A percentile compares a stretch with the other conserved stretches of the same genome.
phyloP scores from a whole-genome alignment of 2,113 vertebrate genomes.

The Psittacula cyanocephala region DNA sequence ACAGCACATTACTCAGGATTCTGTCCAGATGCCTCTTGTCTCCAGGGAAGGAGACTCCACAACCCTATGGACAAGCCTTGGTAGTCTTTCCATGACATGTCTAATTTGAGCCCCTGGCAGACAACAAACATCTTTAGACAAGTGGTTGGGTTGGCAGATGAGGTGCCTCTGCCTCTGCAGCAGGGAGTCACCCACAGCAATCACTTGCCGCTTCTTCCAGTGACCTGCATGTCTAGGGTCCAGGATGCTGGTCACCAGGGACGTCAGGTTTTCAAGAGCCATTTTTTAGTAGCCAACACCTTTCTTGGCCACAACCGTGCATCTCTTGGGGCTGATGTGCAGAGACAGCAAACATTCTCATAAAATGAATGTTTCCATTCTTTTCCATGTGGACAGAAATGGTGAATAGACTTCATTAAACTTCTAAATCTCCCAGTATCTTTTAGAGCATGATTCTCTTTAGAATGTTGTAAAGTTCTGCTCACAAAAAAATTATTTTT shows the following conservation, averaged over 20 bases:
- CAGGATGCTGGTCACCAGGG: neutral
- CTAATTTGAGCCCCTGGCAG: neutral
- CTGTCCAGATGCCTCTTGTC: neutral
- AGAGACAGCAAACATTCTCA: neutral
- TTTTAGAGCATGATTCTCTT: neutral
- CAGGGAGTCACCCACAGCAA: neutral
- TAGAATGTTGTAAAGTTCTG: neutral
- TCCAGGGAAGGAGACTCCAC: neutral
- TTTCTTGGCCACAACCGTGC: neutral
- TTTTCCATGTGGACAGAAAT: neutral
- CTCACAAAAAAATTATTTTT: neutral
- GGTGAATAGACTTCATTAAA: neutral
- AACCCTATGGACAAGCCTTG: neutral
- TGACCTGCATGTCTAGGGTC: neutral
- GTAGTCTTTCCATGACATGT: neutral
- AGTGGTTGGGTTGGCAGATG: neutral
- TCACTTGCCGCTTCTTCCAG: neutral
- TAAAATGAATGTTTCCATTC: slow-evolving; percentile 5
- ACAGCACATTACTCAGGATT: neutral
- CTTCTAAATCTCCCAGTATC: neutral
- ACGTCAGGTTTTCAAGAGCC: neutral
- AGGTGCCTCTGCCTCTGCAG: neutral
- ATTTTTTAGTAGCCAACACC: neutral
- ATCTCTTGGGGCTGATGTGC: neutral
- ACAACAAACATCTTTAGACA: neutral